Conservation (phyloP, 1,140 invertebrate species). For the Drosophila parabipectinata region DNA sequence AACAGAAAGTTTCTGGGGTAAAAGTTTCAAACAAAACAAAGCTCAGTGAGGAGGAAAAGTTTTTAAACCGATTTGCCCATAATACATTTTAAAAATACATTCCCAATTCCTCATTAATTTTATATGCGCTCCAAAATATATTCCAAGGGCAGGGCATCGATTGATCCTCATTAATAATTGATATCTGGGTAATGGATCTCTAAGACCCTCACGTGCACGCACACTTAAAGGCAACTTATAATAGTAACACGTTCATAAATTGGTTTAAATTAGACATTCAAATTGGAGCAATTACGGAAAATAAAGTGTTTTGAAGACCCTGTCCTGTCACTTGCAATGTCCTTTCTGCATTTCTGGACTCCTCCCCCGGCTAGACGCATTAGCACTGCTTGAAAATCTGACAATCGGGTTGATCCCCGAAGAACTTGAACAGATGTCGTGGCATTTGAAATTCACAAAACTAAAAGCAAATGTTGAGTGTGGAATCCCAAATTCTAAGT, state of each 20-base stretch:
- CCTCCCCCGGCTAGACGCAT: conserved; percentile 35
- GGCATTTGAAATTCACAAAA: conserved; percentile 82
- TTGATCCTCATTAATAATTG: conserved; percentile 24
- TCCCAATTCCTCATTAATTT: conserved; percentile 16
- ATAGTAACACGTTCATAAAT: conserved; percentile 19
- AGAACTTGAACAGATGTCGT: conserved; percentile 82
- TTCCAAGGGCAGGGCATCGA: conserved; percentile 15
- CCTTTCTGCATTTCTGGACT: not conserved
- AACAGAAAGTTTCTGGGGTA: conserved; percentile 45
- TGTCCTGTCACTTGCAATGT: conserved; percentile 1
- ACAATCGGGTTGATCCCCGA: conserved; percentile 21
- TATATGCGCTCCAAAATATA: conserved; percentile 14
- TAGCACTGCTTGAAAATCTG: conserved; percentile 44
- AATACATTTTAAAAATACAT: conserved; percentile 40
- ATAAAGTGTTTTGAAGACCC: not conserved
- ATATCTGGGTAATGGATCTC: conserved; percentile 13
- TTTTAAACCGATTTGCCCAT: conserved; percentile 31
- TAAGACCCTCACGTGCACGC: conserved; percentile 18
- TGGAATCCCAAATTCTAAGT: conserved; percentile 31
- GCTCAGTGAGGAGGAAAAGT: conserved; percentile 16
- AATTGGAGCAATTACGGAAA: conserved; percentile 29
- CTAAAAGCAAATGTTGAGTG: conserved; percentile 64
- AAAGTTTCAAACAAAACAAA: conserved; percentile 39
- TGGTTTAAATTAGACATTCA: conserved; percentile 27
- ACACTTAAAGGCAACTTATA: conserved; percentile 11